A percentile compares a stretch with the other conserved stretches of the same genome.
Evolutionary conservation across 1,140 invertebrate species (phyloP).

Genomic region (Nebria ingens): DNA sequence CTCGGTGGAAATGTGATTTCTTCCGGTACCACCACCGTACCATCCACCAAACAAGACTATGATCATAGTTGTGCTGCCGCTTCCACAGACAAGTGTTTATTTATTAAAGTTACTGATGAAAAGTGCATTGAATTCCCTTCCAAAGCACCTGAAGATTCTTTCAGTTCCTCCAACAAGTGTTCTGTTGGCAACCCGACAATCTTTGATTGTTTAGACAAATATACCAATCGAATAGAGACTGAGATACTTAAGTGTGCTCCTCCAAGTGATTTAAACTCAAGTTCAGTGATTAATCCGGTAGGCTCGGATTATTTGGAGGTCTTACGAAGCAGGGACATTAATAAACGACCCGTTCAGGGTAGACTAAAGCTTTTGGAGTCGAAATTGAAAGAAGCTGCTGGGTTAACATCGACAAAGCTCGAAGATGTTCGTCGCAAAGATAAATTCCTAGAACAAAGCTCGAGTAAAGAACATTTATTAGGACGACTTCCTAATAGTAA

Average conservation of each 20-base stretch:
- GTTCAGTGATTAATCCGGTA: constrained; percentile 4
- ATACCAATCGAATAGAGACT: constrained; percentile 4
- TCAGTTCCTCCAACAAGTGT: background rate
- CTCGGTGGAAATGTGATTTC: constrained; percentile 12
- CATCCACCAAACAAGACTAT: background rate
- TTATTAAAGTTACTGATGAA: no score
- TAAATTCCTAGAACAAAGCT: background rate
- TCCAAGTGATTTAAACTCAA: constrained; percentile 11
- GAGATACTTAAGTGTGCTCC: background rate
- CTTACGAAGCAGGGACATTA: constrained; percentile 23
- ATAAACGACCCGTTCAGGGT: constrained; percentile 21
- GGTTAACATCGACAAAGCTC: constrained; percentile 16
- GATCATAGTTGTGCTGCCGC: constrained; percentile 6
- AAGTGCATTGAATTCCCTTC: background rate
- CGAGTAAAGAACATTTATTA: background rate
- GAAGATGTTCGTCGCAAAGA: background rate
- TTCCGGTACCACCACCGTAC: background rate
- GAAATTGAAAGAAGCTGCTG: constrained; percentile 26
- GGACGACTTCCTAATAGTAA: background rate
- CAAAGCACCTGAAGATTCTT: background rate
- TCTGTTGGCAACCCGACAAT: background rate
- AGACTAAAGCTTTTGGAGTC: constrained; percentile 25
- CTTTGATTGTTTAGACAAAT: constrained; percentile 2
- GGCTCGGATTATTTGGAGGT: constrained; percentile 4
- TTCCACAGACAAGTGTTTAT: background rate